Base-by-base conservation (phyloP, 2,797 vertebrate genomes). In the Botia almorhae region DNA sequence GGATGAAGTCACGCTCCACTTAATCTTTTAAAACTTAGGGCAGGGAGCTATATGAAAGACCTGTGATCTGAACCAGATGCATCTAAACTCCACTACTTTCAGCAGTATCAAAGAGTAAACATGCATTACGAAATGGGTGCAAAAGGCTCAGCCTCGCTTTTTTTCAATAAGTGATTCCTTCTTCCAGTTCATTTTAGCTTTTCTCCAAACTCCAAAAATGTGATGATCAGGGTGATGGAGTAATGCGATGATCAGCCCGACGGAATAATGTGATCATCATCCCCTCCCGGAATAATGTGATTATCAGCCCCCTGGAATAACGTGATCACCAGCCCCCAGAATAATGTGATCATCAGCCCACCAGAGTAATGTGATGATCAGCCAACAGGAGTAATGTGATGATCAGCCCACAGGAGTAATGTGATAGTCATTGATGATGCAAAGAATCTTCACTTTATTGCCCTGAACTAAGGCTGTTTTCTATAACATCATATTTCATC, bases 1-100 rank as follows among this genome's bases (percentile, higher is more conserved):
- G 36, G 7, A 39, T 61, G 26, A 80, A 26, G 58, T 51, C 46
- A 65, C 23, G 71, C 81, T 79, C 14, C 50, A 65, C 33, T 65
- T 76, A 75, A 23, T 74, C 39, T 78, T 80, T 80, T 67, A 53
- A 16, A 83, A 46, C 82, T 50, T 50, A 60, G 65, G 16, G 70
- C 48, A 60, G 46, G 46, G 67, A 58, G 43, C n/a, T 46, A 36
- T 50, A 55, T 17, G 33, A 1, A 14, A 80, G 81, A 69, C 64
- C 55, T 26, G 65, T 19, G 29, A 46, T 29, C 55, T 16, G 36
- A 67, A 46, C 46, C 64, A 74, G 29, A 33, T 17, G 6, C 19
- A 26, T 55, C 39, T 43, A 5, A 13, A 55, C 69, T 67, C 17
- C 33, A 21, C 23, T 43, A 64, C 55, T 77, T 70, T 74, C 70